These are phyloP conservation scores for Polydrusus tereticollis DNA, from an alignment of 2,888 invertebrate species.

Conservation along the genomic window DNA sequence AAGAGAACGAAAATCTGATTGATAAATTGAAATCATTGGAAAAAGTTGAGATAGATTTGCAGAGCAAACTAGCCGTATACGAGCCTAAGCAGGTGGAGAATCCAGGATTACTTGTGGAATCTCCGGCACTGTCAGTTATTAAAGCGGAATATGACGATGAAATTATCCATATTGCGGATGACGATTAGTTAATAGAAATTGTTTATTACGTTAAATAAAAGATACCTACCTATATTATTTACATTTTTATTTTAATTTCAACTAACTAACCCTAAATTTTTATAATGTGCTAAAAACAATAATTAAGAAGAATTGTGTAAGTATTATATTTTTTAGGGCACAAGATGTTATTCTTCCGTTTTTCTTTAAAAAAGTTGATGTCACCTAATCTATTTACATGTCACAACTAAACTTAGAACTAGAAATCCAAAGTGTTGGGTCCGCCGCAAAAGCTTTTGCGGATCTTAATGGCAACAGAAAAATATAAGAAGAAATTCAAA, in stretches of 20 bases:
- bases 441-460: conserved; percentile 42
- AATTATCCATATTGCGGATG: conserved; percentile 46
- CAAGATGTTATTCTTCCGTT: conserved; percentile 18
- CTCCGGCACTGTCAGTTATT: background rate
- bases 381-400: conserved; percentile 41
- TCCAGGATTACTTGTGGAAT: background rate
- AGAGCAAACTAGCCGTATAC: background rate
- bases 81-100: background rate
- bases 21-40: conserved; percentile 12
- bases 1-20: conserved; percentile 40
- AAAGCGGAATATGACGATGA: background rate
- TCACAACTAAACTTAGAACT: conserved; percentile 45
- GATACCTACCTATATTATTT: no score
- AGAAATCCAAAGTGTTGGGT: conserved; percentile 47
- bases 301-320: no score
- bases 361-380: conserved; percentile 28
- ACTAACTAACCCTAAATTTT: no score
- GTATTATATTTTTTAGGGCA: conserved; percentile 23
- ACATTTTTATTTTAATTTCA: no score
- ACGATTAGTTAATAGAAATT: conserved; percentile 4
- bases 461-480: conserved; percentile 37
- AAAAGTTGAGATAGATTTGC: background rate
- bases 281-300: no score
- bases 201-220: no score
- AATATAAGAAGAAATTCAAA: conserved; percentile 30